A percentile compares a stretch with the other conserved stretches of the same genome.
These are phyloP conservation scores for Cephalophus harveyi DNA, from an alignment of 2,113 vertebrate genomes.

Conservation along the genomic window DNA sequence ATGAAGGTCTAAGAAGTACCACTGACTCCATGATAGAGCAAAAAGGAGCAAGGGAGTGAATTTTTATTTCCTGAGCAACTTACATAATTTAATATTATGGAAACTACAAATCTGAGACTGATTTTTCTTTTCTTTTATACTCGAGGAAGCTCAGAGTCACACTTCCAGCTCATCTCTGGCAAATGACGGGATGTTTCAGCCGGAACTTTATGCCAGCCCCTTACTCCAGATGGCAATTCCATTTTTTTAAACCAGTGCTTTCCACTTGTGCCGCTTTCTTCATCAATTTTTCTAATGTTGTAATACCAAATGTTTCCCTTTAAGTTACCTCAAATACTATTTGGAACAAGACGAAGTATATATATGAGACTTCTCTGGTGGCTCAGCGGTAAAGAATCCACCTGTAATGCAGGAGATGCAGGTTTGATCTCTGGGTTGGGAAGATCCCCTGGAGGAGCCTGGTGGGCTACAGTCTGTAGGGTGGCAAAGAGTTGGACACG, in stretches of 20 bases:
- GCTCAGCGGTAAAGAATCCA: background rate
- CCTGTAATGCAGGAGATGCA: rapidly evolving
- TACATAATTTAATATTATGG: background rate
- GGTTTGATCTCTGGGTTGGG: background rate
- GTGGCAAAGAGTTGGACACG: background rate
- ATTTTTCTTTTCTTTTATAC: background rate
- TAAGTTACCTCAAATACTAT: background rate
- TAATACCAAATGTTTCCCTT: background rate
- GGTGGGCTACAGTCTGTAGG: background rate
- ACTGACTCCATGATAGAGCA: background rate
- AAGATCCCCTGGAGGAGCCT: background rate
- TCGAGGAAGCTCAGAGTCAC: background rate
- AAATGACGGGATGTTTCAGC: background rate
- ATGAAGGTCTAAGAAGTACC: background rate
- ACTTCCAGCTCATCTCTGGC: background rate
- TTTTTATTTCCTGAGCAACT: background rate
- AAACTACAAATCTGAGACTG: background rate
- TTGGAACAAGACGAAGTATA: background rate
- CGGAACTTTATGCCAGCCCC: background rate
- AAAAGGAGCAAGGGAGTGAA: background rate
- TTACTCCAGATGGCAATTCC: background rate
- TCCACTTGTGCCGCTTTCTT: background rate
- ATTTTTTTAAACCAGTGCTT: background rate
- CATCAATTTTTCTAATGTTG: background rate
- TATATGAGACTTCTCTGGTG: background rate